Evolutionary conservation across 2,797 vertebrate genomes (phyloP), one percentile per base, ranked within the genome.

Genomic region (Erethizon dorsatum): DNA sequence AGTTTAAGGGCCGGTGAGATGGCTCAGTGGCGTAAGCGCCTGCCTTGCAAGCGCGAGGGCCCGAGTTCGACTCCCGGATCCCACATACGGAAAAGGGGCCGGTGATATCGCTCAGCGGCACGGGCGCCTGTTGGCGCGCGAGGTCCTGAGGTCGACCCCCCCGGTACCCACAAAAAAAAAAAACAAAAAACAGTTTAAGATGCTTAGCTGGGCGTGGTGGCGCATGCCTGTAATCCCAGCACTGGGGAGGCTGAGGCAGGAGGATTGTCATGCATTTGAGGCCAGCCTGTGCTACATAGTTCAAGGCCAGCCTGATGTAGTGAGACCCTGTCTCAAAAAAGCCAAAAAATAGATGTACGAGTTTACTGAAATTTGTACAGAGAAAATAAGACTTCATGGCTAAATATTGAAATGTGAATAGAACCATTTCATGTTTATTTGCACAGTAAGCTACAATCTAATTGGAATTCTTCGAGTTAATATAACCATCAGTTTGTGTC

Each of bases 351-450:
- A 77, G 26, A 45, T 69, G 45, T 45, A 93, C 87, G 71, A 75
- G 31, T 91, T 63, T 52, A 45, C 28, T 75, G n/a, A 94, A 33
- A 67, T 93, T 87, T 96, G 33, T 88, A 41, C 37, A 88, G 85
- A 79, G 14, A 84, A 22, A 89, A 11, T 52, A 50, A 47, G 57
- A 80, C 31, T 4, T 92, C 2, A 8, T 78, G 37, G 22, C 94
- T 91, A 20, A 93, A 24, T 87, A 75, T 45, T 83, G 45, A 95
- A 96, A 75, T 88, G 56, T 54, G n/a, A 93, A 14, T 92, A 26
- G 10, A 91, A 14, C 45, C 67, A 73, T 33, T 83, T 78, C 56
- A 54, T 95, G 61, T 37, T 92, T 95, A 31, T 5, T 50, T 89
- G 13, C 7, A 57, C 56, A 90, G 31, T 90, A 56, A 96, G 17